Evolutionary conservation across 2,888 invertebrate species (phyloP), one percentile per base, ranked within the genome.

Genomic region (Sycophila texana): DNA sequence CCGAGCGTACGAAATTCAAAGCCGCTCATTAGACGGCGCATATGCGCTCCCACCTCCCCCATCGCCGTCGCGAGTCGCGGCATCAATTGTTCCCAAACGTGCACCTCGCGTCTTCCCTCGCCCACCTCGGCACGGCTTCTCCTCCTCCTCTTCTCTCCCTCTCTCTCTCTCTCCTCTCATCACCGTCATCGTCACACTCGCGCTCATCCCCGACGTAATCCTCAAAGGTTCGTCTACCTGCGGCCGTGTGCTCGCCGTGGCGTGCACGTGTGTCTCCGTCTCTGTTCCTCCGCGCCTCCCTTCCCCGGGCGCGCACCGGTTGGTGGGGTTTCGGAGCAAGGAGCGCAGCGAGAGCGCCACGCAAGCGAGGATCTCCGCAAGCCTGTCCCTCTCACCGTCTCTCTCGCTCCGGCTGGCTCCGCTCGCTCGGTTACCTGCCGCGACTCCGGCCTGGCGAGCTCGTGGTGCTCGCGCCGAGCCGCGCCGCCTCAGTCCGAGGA

Each of bases 401-500:
- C 39, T 63, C 70, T 47, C 26, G 18, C 74, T 57, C 51, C 61
- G 68, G 57, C 70, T 63, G 7, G 51, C 70, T 68, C 49, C 39
- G 61, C 65, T 65, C 39, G 20, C 39, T 57, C 49, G 47, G 49
- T 26, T 74, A 67, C 67, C 74, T 67, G 74, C n/a, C 20, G 13
- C 47, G 47, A 18, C 53, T 53, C 30, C 20, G 58, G 67, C 49
- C 13, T 26, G n/a, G 74, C 57, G 30, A 47, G 58, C 30, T 22
- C 26, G 58, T 26, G 39, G 74, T 26, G 71, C 55, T 20, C 39
- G 79, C 16, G 51, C 16, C 68, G 26, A n/a, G 47, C 73, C 67
- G 63, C 57, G 61, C 26, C 26, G 66, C 60, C 49, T 81, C 77
- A 79, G 79, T 79, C 72, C 66, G 81, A 75, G 81, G 79, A 81